Evolutionary conservation across 2,113 vertebrate species (phyloP).

Genomic region (Dipodomys ordii): DNA sequence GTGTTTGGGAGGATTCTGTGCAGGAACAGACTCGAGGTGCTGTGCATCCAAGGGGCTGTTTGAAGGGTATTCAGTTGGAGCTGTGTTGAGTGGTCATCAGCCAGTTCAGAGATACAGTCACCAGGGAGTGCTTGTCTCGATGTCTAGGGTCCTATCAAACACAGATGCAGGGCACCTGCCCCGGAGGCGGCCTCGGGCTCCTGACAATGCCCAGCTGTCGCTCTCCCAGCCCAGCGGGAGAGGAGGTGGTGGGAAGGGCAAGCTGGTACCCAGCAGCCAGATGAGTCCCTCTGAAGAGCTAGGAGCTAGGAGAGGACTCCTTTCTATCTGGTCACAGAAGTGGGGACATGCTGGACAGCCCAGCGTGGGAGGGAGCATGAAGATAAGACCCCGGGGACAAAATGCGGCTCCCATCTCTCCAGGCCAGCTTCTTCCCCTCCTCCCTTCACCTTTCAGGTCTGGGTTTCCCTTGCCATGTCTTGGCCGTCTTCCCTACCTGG

Average conservation of each 20-base stretch:
- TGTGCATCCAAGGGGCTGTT: neutral
- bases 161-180: neutral
- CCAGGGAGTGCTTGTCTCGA: fast-evolving
- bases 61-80: fast-evolving
- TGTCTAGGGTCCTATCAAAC: neutral
- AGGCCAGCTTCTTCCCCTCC: neutral
- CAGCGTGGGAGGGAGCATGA: neutral
- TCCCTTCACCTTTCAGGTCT: neutral
- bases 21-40: fast-evolving
- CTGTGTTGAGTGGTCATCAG: neutral
- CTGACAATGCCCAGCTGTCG: neutral
- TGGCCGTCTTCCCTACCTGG: neutral
- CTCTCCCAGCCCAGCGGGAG: neutral
- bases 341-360: neutral
- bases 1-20: fast-evolving
- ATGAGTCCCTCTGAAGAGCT: neutral
- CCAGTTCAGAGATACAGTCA: neutral
- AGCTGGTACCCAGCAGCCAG: fast-evolving
- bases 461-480: neutral
- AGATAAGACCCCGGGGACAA: neutral
- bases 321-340: no score
- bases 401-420: fast-evolving
- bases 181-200: neutral
- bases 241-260: neutral
- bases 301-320: neutral